These are phyloP conservation scores for Rhinogobius similis DNA, from an alignment of 2,113 vertebrate species.

Conservation along the genomic window DNA sequence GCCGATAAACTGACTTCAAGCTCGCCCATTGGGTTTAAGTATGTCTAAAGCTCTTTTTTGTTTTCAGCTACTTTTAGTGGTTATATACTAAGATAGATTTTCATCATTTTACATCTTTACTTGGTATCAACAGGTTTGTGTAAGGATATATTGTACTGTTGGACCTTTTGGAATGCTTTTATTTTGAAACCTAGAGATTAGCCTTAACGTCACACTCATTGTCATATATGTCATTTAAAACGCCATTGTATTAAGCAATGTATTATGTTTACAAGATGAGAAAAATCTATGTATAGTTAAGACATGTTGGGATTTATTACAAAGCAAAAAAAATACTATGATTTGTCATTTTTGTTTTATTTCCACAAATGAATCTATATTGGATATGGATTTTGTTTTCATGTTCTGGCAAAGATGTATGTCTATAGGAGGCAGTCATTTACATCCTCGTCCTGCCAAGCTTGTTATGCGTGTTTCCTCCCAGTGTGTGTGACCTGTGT, in stretches of 20 bases:
- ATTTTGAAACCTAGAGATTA: slow-evolving; percentile 29
- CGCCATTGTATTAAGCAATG: slow-evolving; percentile 62
- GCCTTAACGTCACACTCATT: slow-evolving; percentile 54
- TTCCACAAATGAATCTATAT: slow-evolving; percentile 24
- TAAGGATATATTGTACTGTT: slow-evolving; percentile 26
- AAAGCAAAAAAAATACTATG: slow-evolving; percentile 34
- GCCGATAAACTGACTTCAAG: slow-evolving; percentile 58
- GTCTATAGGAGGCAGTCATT: slow-evolving; percentile 15
- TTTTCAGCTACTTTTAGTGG: slow-evolving; percentile 29
- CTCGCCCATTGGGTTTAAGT: slow-evolving; percentile 17
- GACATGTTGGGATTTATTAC: slow-evolving; percentile 49
- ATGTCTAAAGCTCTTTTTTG: slow-evolving; percentile 24
- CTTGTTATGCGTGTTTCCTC: slow-evolving; percentile 35
- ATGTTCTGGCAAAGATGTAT: slow-evolving; percentile 62
- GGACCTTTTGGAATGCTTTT: slow-evolving; percentile 23
- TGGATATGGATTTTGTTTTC: slow-evolving; percentile 56
- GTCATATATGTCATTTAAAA: slow-evolving; percentile 47
- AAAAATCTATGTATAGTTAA: slow-evolving; percentile 60
- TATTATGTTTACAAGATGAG: slow-evolving; percentile 61
- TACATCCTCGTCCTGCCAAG: slow-evolving; percentile 21
- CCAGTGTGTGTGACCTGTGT: slow-evolving; percentile 24
- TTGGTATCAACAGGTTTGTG: slow-evolving; percentile 12
- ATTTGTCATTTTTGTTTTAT: slow-evolving; percentile 45
- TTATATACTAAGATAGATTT: slow-evolving; percentile 18
- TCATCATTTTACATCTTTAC: slow-evolving; percentile 29